Percentiles rank a stretch among this genome's conserved stretches.
These are phyloP conservation scores for Lobophora halterata DNA, from an alignment of 2,888 invertebrate genomes.

Conservation along the genomic window DNA sequence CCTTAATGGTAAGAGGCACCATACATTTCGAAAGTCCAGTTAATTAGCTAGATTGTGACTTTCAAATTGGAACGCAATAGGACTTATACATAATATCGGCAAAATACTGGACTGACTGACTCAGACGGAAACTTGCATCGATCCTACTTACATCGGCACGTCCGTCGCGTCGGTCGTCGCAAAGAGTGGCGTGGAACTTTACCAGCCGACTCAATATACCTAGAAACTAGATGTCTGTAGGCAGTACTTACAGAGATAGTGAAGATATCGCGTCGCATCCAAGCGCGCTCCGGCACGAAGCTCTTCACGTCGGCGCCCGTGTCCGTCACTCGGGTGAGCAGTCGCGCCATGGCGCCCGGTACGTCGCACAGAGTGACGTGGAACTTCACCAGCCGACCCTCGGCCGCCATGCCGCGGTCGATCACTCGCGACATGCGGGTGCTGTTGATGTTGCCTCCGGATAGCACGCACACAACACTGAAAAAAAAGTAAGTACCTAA, in stretches of 20 bases:
- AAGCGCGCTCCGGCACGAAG: conserved; percentile 94
- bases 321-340: conserved; percentile 84
- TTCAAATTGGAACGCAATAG: too few relatives aligned
- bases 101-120: too few relatives aligned
- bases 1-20: too few relatives aligned
- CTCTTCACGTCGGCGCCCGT: conserved; percentile 93
- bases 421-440: conserved; percentile 90
- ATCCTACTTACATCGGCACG: too few relatives aligned
- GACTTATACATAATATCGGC: too few relatives aligned
- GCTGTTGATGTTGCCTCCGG: conserved; percentile 93
- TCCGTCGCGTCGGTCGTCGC: too few relatives aligned
- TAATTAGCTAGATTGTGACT: too few relatives aligned
- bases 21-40: too few relatives aligned
- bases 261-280: conserved; percentile 91
- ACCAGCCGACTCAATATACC: too few relatives aligned
- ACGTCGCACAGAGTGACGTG: conserved; percentile 84
- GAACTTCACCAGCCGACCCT: conserved; percentile 82
- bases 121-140: too few relatives aligned
- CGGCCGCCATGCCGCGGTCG: conserved; percentile 91
- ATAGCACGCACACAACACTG: conserved; percentile 89
- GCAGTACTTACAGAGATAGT: conserved; percentile 36
- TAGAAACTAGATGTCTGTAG: neutral
- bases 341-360: conserved; percentile 91
- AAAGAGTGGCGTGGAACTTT: too few relatives aligned
- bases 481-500: too few relatives aligned